Base-by-base conservation (phyloP, 2,797 vertebrate species). In the Triplophysa yarkandensis region DNA sequence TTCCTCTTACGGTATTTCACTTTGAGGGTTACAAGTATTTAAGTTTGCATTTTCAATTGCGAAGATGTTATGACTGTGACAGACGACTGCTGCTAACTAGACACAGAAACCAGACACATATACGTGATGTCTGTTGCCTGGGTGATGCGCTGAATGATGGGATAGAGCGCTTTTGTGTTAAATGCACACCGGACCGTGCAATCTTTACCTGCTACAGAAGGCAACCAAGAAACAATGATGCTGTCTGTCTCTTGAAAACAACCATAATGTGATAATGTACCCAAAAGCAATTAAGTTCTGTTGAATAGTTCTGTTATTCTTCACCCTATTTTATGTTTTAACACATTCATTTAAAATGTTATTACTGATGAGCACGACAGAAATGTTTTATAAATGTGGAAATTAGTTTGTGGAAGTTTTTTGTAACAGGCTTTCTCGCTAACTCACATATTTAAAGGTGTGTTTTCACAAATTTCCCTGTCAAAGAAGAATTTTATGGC, bases 71-170 rank as follows among this genome's bases (percentile, higher is more conserved):
- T 25, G 50, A 44, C 57, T 52, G 28, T 10, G 69, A 57, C 32
- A 9, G 36, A 68, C 14, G 17, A 60, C 58, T 61, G 39, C 32
- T 71, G 70, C 68, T 66, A 65, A 57, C 63, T 72, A 68, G 77
- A 77, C 58, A 68, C 32, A 30, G 55, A 69, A 73, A 36, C 48
- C 44, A 66, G 71, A 60, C 63, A 58, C 30, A 2, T 3, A 8
- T 10, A 23, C 19, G 54, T 76, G 67, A 58, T 75, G 74, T 80
- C 77, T 78, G 77, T 82, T 81, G 78, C 78, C 77, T 80, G 63
- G 80, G 77, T 54, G 57, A 83, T 68, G 27, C 44, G 48, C 66
- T 77, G 74, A 76, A 71, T 74, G 75, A 75, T 73, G 65, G 74
- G 74, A 72, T 41, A 19, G 71, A 17, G 17, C 3, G n/a, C 36